Evolutionary conservation across 1,140 invertebrate species (phyloP), one percentile per base, ranked within the genome.

Genomic region (Tetragonula clypearis): DNA sequence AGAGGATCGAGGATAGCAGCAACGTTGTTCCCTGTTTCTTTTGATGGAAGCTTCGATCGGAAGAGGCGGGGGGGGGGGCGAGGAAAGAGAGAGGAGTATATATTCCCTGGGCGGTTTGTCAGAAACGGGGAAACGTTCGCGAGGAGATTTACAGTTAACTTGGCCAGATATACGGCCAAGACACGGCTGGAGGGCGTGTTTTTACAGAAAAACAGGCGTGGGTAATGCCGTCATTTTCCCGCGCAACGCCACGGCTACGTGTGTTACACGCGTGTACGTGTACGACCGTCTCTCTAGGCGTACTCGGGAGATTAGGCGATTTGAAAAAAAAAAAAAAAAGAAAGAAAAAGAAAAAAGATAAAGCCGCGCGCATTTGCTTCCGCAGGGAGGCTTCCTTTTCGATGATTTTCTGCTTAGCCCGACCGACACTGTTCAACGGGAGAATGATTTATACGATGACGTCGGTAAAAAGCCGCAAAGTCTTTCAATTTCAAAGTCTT

Each of bases 141-240:
- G 56, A 26, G 23, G 23, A 69, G 71, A 74, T 85, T 85, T 85
- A 85, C 83, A 76, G 84, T 82, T 86, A 86, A 75, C 66, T 53
- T 56, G n/a, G 84, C 15, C 78, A 74, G 62, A 75, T 74, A 74
- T 68, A 68, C 60, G 21, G 49, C 71, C 17, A 35, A 35, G 35
- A 35, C 3, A 35, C 35, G 62, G 17, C 35, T n/a, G 17, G 62
- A 19, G 60, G 74, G 55, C 58, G 58, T 71, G 69, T 79, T 84
- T 79, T 53, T 72, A 26, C 26, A 35, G 56, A 56, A 41, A 62
- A 15, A 79, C 41, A 84, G 82, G 82, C 56, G 76, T 79, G 68
- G 76, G 12, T 84, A 79, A 62, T 62, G 56, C 82, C 56, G 76
- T 79, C 26, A 65, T 79, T 84, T 84, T 84, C 56, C 66, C 62